These are phyloP conservation scores for Psilopsiagon aurifrons DNA, from an alignment of 2,113 vertebrate genomes.

Conservation along the genomic window DNA sequence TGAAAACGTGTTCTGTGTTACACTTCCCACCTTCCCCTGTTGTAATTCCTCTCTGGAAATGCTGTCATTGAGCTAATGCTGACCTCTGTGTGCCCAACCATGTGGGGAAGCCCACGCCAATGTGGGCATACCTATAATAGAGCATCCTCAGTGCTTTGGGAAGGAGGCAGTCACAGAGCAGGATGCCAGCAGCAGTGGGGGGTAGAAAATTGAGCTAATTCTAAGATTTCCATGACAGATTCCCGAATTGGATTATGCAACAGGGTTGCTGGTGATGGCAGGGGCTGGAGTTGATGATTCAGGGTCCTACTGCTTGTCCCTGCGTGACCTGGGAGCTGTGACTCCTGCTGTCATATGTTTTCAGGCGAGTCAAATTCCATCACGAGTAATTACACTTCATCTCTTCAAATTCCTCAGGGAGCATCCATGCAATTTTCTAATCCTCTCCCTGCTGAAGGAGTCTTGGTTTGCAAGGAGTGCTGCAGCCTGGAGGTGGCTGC, in stretches of 20 bases:
- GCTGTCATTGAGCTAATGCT: not conserved
- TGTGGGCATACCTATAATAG: not conserved
- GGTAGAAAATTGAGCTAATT: not conserved
- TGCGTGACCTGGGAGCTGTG: accelerated
- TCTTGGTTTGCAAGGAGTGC: not conserved
- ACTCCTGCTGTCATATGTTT: not conserved
- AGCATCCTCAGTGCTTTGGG: not conserved
- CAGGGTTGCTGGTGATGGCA: not conserved
- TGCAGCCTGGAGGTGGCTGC: not conserved
- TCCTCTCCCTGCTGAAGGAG: not conserved
- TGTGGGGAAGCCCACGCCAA: accelerated
- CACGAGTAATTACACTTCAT: not conserved
- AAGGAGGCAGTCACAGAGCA: not conserved
- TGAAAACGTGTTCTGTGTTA: not conserved
- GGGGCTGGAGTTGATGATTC: not conserved
- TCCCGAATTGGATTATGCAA: not conserved
- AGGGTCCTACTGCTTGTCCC: not conserved
- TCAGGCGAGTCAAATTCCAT: not conserved
- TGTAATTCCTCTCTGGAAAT: not conserved
- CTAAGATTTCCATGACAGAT: not conserved
- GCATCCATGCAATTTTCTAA: not conserved
- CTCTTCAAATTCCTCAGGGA: not conserved
- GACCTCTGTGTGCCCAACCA: not conserved
- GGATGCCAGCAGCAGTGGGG: accelerated
- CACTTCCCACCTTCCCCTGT: accelerated